Evolutionary conservation across 1,140 invertebrate genomes (phyloP).

Genomic region (Leguminivora glycinivorella): DNA sequence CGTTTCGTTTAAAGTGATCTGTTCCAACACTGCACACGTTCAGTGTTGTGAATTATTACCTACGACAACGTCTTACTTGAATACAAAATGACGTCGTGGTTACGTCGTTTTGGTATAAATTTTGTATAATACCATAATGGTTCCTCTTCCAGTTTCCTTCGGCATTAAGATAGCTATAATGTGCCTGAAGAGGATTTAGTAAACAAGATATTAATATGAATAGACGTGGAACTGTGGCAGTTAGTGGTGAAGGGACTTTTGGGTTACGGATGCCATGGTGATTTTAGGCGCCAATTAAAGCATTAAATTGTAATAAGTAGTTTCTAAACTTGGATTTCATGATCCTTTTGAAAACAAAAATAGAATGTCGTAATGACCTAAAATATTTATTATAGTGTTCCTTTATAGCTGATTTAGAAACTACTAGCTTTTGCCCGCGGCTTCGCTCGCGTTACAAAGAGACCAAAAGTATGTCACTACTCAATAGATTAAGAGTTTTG

Average conservation of each 20-base stretch:
- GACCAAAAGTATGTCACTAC: no score
- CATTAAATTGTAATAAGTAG: no score
- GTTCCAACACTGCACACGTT: no score
- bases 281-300: not conserved
- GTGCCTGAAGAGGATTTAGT: not conserved
- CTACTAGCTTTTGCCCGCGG: no score
- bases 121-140: conserved; percentile 3
- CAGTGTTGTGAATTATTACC: not conserved
- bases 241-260: not conserved
- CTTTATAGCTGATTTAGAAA: no score
- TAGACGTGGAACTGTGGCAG: not conserved
- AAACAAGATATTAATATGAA: conserved; percentile 13
- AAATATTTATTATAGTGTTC: no score
- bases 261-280: not conserved
- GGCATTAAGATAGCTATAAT: conserved; percentile 11
- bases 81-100: not conserved
- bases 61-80: conserved; percentile 3
- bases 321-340: no score
- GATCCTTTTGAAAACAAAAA: no score
- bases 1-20: no score
- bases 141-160: conserved; percentile 6
- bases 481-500: no score
- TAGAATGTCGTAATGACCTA: no score
- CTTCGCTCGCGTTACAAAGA: no score
- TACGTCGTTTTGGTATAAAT: not conserved